Percentiles rank a stretch among this genome's conserved stretches.
Evolutionary conservation across 2,797 vertebrate species (phyloP).

Genomic region (Arrhamphus sclerolepis): DNA sequence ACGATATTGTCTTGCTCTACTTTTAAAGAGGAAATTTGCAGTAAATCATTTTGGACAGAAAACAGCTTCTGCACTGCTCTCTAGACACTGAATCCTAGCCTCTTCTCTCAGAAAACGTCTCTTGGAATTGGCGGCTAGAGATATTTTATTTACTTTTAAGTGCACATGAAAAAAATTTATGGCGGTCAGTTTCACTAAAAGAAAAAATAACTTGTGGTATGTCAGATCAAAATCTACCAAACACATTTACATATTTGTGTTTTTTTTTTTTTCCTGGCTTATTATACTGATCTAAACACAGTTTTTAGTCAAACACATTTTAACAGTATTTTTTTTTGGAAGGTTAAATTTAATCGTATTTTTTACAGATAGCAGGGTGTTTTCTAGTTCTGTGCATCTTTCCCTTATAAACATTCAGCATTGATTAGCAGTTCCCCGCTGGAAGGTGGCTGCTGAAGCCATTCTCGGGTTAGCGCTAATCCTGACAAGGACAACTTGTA

Average conservation of each 20-base stretch:
- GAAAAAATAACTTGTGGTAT: background rate
- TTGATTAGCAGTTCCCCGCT: background rate
- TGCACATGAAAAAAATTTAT: no score
- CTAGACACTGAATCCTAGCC: constrained; percentile 22
- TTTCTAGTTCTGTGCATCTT: background rate
- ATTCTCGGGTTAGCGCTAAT: no score
- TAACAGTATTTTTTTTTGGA: no score
- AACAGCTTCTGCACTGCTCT: constrained; percentile 41
- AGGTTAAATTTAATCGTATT: background rate
- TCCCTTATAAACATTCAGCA: background rate
- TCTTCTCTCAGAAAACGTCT: background rate
- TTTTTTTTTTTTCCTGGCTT: background rate
- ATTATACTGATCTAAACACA: no score
- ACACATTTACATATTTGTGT: background rate
- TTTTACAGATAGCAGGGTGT: background rate
- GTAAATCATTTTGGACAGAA: constrained; percentile 55
- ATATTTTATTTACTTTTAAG: no score
- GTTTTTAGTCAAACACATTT: no score
- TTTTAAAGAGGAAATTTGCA: constrained; percentile 48
- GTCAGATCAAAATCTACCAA: background rate
- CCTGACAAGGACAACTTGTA: background rate
- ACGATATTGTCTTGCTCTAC: constrained; percentile 44
- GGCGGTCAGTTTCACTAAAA: no score
- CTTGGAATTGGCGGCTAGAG: no score
- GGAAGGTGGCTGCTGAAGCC: no score